Percentiles rank a stretch among this genome's conserved stretches.
These are phyloP conservation scores for Egretta garzetta DNA, from an alignment of 2,113 vertebrate genomes.

Conservation along the genomic window DNA sequence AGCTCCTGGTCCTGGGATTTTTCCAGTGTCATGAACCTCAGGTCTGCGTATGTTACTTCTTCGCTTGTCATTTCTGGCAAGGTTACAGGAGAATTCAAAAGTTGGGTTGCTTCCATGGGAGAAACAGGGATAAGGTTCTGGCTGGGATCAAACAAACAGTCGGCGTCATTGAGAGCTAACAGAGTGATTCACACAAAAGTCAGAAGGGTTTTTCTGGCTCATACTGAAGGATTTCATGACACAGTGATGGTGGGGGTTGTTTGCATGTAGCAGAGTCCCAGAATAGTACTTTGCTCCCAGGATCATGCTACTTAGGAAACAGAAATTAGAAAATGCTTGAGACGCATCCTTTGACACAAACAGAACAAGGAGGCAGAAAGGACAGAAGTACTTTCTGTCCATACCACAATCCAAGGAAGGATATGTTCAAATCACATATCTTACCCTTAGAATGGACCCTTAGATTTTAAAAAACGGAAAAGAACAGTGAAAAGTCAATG, in stretches of 20 bases:
- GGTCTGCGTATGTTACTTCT: conserved; percentile 46
- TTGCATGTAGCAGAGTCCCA: neutral
- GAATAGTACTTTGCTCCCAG: neutral
- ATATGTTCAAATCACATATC: neutral
- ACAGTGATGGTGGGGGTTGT: neutral
- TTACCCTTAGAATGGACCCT: neutral
- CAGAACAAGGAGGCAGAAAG: neutral
- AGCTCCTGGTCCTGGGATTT: conserved; percentile 4
- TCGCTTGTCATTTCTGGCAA: conserved; percentile 18
- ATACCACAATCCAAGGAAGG: neutral
- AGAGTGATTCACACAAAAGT: neutral
- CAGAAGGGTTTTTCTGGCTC: neutral
- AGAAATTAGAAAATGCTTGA: neutral
- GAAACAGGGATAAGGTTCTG: neutral
- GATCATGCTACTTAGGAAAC: neutral
- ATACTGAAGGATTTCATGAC: neutral
- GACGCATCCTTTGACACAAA: neutral
- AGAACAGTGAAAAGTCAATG: neutral
- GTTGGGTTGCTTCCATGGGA: neutral
- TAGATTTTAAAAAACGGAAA: neutral
- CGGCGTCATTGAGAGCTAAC: neutral
- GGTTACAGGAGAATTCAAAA: neutral
- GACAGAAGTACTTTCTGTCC: neutral
- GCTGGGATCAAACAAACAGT: neutral
- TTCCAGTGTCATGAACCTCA: conserved; percentile 5